Evolutionary conservation across 2,113 vertebrate species (phyloP), one percentile per base, ranked within the genome.

Genomic region (Grus americana): DNA sequence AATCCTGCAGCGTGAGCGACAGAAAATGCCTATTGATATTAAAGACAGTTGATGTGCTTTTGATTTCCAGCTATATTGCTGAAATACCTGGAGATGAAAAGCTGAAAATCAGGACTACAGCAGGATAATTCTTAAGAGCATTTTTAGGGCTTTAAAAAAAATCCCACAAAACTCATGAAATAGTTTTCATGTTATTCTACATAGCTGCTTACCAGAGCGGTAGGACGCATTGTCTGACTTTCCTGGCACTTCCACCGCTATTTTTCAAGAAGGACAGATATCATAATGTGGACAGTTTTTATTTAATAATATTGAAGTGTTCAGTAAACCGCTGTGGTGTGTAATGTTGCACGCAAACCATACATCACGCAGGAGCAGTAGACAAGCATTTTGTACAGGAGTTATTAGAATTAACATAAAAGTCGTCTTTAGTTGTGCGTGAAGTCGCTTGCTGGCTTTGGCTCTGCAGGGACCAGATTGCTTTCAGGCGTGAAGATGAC

Each of bases 321-420:
- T 84, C 26, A 7, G 23, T 58, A 68, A 58, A 12, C 11, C 0
- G 0, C 26, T 17, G 23, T 30, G 59, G 23, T 29, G n/a, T 59
- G 27, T 34, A 40, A 5, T 10, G n/a, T 36, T 79, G 14, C 59
- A 40, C 47, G 30, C 13, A 40, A 50, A 29, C 63, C 11, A 6
- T 17, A 14, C 9, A 0, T 22, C 42, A 4, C 1, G 3, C 30
- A 63, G 63, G 30, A 87, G 66, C 27, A 36, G 42, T 34, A 54
- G 47, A n/a, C 76, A 23, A 58, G 34, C 15, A 2, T 66, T 88
- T 86, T 70, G 11, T 49, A 8, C 23, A 36, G 29, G 19, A 11
- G 1, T 32, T 40, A 7, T 36, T 21, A 68, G 42, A 79, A 87
- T 50, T 30, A 73, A 50, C 30, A 55, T 34, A 11, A 40, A 72